Percentiles rank a stretch among this genome's conserved stretches.
Evolutionary conservation across 1,140 invertebrate genomes (phyloP).

Genomic region (Drosophila littoralis): DNA sequence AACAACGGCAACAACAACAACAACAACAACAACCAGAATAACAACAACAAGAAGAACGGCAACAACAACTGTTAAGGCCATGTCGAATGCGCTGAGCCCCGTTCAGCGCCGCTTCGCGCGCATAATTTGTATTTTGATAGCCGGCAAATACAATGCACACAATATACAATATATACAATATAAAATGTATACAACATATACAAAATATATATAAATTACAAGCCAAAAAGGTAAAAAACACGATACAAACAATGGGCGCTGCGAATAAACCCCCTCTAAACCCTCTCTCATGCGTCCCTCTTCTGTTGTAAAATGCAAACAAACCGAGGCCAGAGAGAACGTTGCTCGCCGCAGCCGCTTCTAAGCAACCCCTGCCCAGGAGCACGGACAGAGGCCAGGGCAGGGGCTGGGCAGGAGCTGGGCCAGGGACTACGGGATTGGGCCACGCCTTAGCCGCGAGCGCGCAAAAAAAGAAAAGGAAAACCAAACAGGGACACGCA

Average conservation of each 20-base stretch:
- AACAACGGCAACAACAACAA: constrained; percentile 36
- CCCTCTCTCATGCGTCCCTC: not conserved
- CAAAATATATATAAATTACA: constrained; percentile 82
- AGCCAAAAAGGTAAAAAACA: constrained; percentile 74
- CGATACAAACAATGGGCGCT: constrained; percentile 53
- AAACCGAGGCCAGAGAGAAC: constrained; percentile 18
- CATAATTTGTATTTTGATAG: constrained; percentile 82
- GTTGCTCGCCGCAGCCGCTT: constrained; percentile 28
- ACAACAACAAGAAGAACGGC: not conserved
- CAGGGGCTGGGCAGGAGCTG: not conserved
- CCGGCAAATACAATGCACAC: constrained; percentile 70
- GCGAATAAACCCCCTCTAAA: constrained; percentile 31
- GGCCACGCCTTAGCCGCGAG: constrained; percentile 47
- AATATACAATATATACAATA: constrained; percentile 55
- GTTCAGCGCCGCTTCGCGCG: constrained; percentile 25
- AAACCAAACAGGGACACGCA: constrained; percentile 8
- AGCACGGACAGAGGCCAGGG: not conserved
- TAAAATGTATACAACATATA: constrained; percentile 42
- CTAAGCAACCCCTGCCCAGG: constrained; percentile 65
- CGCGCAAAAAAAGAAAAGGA: not conserved
- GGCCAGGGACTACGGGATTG: constrained; percentile 15
- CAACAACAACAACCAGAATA: constrained; percentile 37
- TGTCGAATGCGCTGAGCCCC: constrained; percentile 59
- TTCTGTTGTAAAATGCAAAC: constrained; percentile 26
- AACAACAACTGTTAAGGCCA: constrained; percentile 49